phyloP scores from a whole-genome alignment of 2,113 vertebrate genomes.

The Pygoscelis adeliae region DNA sequence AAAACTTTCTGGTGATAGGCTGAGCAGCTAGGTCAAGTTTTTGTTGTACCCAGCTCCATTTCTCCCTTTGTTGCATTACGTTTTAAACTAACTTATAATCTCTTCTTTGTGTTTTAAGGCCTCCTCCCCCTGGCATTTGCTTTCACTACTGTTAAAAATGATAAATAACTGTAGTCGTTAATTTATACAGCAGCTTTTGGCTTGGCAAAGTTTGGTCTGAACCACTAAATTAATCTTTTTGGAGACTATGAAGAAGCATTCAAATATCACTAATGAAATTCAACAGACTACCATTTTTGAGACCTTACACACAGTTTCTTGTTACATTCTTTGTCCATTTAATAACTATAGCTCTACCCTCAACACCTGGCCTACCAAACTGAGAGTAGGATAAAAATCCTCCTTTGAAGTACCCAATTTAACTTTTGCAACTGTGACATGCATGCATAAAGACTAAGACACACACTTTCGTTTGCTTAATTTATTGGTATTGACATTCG shows the following conservation, averaged over 20 bases:
- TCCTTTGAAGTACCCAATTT: not conserved
- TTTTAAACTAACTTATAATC: not conserved
- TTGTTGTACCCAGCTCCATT: not conserved
- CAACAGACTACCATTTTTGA: not conserved
- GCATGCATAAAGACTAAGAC: not conserved
- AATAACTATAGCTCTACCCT: not conserved
- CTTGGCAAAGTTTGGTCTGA: not conserved
- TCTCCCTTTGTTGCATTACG: not conserved
- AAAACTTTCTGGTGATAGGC: not conserved
- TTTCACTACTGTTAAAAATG: not conserved
- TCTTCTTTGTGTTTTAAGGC: not conserved
- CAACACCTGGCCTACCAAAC: not conserved
- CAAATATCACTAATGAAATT: not conserved
- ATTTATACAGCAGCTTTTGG: not conserved
- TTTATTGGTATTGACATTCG: not conserved
- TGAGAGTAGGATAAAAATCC: not conserved
- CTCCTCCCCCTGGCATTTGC: not conserved
- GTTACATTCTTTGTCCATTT: not conserved
- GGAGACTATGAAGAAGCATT: not conserved
- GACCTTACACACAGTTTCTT: not conserved
- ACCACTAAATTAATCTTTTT: not conserved
- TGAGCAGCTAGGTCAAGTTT: not conserved
- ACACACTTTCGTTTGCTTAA: not conserved
- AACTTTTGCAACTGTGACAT: not conserved
- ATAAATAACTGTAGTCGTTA: not conserved